A percentile compares a stretch with the other conserved stretches of the same genome.
Evolutionary conservation across 2,888 invertebrate genomes (phyloP).

Genomic region (Dicyrtomina minuta): DNA sequence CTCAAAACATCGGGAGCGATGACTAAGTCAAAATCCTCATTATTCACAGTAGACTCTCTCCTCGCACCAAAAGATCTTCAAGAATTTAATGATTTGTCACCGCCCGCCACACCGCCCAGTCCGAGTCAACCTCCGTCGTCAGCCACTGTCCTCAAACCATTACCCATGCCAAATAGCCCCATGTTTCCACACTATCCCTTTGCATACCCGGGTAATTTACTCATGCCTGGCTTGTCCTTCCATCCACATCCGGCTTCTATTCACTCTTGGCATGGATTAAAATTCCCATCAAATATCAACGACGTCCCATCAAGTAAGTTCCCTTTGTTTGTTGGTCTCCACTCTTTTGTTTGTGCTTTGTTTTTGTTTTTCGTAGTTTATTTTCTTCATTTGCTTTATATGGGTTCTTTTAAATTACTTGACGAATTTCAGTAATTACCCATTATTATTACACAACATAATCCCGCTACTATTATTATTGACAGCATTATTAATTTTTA

Average conservation of each 20-base stretch:
- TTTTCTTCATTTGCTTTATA: background rate
- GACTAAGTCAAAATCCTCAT: slow-evolving; percentile 45
- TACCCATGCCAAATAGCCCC: slow-evolving; percentile 52
- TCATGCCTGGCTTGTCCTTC: slow-evolving; percentile 52
- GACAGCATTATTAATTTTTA: too few species aligned
- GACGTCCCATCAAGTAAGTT: slow-evolving; percentile 50
- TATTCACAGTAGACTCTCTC: slow-evolving; percentile 53
- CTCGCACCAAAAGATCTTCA: slow-evolving; percentile 41
- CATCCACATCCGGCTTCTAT: slow-evolving; percentile 48
- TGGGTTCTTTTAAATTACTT: background rate
- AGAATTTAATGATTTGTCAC: slow-evolving; percentile 53
- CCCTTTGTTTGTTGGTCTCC: background rate
- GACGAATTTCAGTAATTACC: background rate
- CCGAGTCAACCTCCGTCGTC: slow-evolving; percentile 9
- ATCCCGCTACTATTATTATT: too few species aligned
- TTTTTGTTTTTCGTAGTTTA: background rate
- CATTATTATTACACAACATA: too few species aligned
- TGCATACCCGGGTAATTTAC: slow-evolving; percentile 52
- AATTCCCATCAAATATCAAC: slow-evolving; percentile 46
- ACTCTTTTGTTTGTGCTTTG: background rate
- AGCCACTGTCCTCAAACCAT: slow-evolving; percentile 48
- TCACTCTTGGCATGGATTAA: slow-evolving; percentile 50
- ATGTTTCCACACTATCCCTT: slow-evolving; percentile 51
- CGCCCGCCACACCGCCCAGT: slow-evolving; percentile 53
- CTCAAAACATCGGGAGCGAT: slow-evolving; percentile 11